These are phyloP conservation scores for Capreolus pygargus DNA, from an alignment of 2,113 vertebrate species.

Conservation along the genomic window DNA sequence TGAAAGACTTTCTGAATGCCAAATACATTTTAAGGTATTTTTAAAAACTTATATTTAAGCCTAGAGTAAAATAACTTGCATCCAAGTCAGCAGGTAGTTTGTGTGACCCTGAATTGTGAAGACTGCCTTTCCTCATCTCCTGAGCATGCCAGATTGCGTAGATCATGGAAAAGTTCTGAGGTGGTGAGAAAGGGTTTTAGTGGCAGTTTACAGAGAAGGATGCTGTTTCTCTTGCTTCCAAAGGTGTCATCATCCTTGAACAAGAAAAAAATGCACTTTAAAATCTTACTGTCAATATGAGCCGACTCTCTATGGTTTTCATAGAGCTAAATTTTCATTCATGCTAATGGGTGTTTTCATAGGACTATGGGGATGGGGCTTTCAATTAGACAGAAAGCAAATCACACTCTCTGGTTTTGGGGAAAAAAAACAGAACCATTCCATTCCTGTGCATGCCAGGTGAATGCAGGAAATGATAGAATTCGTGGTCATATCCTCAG, in stretches of 20 bases:
- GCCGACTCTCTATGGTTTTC: neutral
- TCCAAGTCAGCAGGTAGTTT: neutral
- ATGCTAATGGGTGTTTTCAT: constrained; percentile 9
- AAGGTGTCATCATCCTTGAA: neutral
- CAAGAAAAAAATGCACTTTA: neutral
- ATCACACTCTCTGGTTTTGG: neutral
- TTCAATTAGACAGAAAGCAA: constrained; percentile 18
- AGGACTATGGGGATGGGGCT: neutral
- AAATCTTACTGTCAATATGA: neutral
- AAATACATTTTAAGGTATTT: neutral
- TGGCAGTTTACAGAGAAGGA: neutral
- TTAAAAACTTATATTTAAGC: neutral
- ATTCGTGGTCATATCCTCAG: neutral
- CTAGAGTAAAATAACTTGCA: neutral
- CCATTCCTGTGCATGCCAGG: neutral
- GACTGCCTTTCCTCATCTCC: neutral
- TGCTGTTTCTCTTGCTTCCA: neutral
- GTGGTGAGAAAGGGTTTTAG: neutral
- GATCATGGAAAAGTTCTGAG: neutral
- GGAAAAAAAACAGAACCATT: neutral
- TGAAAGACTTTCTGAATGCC: neutral
- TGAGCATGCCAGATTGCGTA: neutral
- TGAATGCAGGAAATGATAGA: neutral
- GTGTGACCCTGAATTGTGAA: neutral
- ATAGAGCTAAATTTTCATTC: constrained; percentile 24